phyloP scores from a whole-genome alignment of 2,113 vertebrate genomes.

The Silurus meridionalis region DNA sequence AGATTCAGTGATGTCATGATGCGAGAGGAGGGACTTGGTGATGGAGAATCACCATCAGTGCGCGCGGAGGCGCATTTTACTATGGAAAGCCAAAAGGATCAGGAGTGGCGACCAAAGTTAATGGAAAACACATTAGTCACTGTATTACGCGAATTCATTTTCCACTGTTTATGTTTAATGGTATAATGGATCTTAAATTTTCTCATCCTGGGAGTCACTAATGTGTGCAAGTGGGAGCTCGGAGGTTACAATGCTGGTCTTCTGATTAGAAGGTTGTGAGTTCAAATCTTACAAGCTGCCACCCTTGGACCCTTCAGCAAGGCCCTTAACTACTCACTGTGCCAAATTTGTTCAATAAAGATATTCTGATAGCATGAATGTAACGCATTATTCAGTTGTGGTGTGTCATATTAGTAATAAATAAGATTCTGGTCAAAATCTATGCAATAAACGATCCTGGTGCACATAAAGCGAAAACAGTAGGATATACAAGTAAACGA shows the following conservation, averaged over 20 bases:
- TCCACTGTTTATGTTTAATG: background rate
- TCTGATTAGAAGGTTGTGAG: too few relatives aligned
- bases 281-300: too few relatives aligned
- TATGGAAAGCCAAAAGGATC: background rate
- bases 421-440: too few relatives aligned
- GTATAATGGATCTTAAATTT: background rate
- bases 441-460: background rate
- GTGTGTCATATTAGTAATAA: too few relatives aligned
- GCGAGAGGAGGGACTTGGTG: constrained; percentile 67
- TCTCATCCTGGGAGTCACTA: background rate
- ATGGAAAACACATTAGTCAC: background rate
- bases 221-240: too few relatives aligned
- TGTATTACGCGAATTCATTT: background rate
- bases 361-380: too few relatives aligned
- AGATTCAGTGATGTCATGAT: constrained; percentile 68
- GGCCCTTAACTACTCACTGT: too few relatives aligned
- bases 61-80: constrained; percentile 21
- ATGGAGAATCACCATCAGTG: constrained; percentile 68
- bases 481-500: too few relatives aligned
- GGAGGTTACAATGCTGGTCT: too few relatives aligned
- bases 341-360: too few relatives aligned
- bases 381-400: too few relatives aligned
- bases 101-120: background rate
- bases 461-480: background rate
- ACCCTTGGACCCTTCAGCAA: too few relatives aligned